These are phyloP conservation scores for Nesidiocoris tenuis DNA, from an alignment of 2,888 invertebrate species.

Conservation along the genomic window DNA sequence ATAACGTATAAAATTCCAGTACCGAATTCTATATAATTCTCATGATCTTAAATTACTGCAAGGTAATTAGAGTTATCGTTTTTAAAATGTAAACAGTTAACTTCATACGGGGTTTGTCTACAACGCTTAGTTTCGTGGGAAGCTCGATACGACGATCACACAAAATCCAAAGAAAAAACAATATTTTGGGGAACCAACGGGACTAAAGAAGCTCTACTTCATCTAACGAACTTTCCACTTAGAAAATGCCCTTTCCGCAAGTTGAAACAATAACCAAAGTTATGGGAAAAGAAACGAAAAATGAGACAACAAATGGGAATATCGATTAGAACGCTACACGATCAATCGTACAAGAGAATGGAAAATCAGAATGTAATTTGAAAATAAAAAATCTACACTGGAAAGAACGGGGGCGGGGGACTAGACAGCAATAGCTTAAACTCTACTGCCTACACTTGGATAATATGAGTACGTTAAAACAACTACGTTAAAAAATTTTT, in stretches of 20 bases:
- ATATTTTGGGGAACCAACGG: constrained; percentile 34
- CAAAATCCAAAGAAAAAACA: constrained; percentile 17
- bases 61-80: not conserved
- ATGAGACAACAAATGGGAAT: not conserved
- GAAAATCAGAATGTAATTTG: constrained; percentile 1
- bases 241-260: constrained; percentile 18
- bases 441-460: constrained; percentile 40
- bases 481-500: constrained; percentile 4
- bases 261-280: not conserved
- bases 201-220: constrained; percentile 40
- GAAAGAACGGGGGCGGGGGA: constrained; percentile 20
- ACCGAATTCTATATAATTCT: not conserved
- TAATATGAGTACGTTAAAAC: constrained; percentile 1
- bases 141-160: not conserved
- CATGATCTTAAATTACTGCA: not conserved
- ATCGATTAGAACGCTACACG: constrained; percentile 31
- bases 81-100: not conserved
- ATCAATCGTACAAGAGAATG: constrained; percentile 27
- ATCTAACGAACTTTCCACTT: constrained; percentile 31
- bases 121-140: not conserved
- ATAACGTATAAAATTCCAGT: no score
- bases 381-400: constrained; percentile 32
- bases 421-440: constrained; percentile 35
- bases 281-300: not conserved
- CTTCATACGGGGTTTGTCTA: not conserved